Evolutionary conservation across 2,113 vertebrate genomes (phyloP), one percentile per base, ranked within the genome.

Genomic region (Scopus umbretta): DNA sequence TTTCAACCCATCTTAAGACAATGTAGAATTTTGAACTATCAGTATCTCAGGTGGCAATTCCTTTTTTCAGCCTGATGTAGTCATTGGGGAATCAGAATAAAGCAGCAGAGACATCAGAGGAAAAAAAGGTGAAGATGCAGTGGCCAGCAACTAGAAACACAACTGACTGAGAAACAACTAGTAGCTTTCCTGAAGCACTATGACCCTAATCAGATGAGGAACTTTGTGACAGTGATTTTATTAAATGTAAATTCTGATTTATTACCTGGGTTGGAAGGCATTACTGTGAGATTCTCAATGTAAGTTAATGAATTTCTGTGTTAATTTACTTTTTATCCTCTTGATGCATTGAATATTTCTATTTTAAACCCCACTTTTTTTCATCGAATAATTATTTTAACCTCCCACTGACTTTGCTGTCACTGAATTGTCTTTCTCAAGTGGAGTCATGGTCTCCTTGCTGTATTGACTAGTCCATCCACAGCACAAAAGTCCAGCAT

Each of bases 181-280:
- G 16, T 22, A 88, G 25, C 12, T 78, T 66, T 92, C 49, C 47
- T 85, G 38, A 76, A 63, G 17, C 9, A 34, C 26, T 80, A 15
- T 67, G n/a, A 32, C 19, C 14, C 30, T 59, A 71, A 81, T 50
- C 29, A 58, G 65, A 86, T 11, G 13, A 86, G 86, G 71, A 78
- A 68, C 9, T 50, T 49, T 43, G 47, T 76, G 63, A 76, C 25
- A 29, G 20, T 62, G 16, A 88, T 87, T 96, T 90, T 63, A 86
- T 78, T 93, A 96, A 92, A 79, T 34, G 53, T 34, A 88, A 91
- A 91, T 73, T 30, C n/a, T 79, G 32, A 91, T 82, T 76, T 84
- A 92, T 91, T 86, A 53, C 40, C 38, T 25, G 40, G 21, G 16
- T 66, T 80, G 53, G n/a, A 86, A 90, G 80, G 34, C 17, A 73